phyloP scores from a whole-genome alignment of 35 echinoderm and acorn worm species.

The Ptychodera flava region DNA sequence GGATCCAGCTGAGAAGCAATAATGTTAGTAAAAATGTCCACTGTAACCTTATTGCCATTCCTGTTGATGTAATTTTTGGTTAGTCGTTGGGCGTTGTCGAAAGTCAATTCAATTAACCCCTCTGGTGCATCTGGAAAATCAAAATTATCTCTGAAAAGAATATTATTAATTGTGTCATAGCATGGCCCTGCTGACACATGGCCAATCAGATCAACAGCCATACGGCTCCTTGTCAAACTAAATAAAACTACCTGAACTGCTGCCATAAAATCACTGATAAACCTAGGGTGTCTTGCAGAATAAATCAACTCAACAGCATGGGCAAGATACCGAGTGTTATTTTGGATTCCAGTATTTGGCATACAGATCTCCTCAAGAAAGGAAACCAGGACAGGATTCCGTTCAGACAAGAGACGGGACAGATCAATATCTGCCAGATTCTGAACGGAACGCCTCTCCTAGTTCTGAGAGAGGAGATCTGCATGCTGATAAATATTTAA shows the following conservation, averaged over 20 bases:
- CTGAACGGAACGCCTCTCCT: not conserved
- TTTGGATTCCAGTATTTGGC: not conserved
- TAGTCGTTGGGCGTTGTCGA: not conserved
- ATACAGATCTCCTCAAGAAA: not conserved
- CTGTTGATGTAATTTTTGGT: not conserved
- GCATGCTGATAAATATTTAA: not conserved
- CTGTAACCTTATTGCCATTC: not conserved
- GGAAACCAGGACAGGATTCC: not conserved
- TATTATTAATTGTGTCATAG: not conserved
- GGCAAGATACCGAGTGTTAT: not conserved
- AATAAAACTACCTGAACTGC: not conserved
- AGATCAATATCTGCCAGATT: not conserved
- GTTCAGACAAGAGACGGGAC: not conserved
- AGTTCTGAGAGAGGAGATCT: not conserved
- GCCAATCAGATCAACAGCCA: not conserved
- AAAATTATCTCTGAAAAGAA: not conserved
- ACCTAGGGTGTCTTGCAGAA: not conserved
- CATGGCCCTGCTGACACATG: not conserved
- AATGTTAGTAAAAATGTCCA: not conserved
- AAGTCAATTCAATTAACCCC: not conserved
- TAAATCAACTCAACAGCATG: not conserved
- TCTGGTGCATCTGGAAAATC: not conserved
- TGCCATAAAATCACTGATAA: not conserved
- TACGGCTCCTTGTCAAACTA: not conserved
- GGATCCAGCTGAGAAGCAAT: not conserved